Evolutionary conservation across 2,888 invertebrate genomes (phyloP).

Genomic region (Cepaea hortensis): DNA sequence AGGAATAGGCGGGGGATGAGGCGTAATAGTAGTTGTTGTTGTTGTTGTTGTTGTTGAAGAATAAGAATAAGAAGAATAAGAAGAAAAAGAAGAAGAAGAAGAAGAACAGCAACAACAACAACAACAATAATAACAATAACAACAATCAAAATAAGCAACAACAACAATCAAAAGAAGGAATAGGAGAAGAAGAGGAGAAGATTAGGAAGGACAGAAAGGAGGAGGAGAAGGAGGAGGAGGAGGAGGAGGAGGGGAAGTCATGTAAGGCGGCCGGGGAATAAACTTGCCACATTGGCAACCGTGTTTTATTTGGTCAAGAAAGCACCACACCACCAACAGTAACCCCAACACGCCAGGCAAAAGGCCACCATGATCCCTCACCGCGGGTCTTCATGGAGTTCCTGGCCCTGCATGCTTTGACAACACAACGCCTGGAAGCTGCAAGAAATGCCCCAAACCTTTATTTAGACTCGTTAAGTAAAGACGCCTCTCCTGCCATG

Average conservation of each 20-base stretch:
- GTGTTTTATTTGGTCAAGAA: no score
- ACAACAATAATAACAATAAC: neutral
- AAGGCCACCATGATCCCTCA: no score
- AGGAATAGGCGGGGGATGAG: no score
- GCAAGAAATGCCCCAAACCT: neutral
- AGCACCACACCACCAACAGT: no score
- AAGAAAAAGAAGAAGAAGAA: neutral
- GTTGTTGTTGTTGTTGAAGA: neutral
- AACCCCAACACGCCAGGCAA: no score
- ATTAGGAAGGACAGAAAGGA: neutral
- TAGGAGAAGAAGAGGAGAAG: neutral
- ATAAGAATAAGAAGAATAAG: slow-evolving; percentile 6
- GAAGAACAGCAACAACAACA: neutral
- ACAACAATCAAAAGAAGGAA: neutral
- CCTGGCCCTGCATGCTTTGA: no score
- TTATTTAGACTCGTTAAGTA: slow-evolving; percentile 12
- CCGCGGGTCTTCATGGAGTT: no score
- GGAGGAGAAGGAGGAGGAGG: neutral
- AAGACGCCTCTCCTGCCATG: neutral
- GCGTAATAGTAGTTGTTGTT: neutral
- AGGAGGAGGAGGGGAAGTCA: neutral
- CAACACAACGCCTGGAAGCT: neutral
- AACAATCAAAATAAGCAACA: neutral
- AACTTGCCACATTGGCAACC: no score
- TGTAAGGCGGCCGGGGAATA: neutral